These are phyloP conservation scores for Pantelozetes paolii DNA, from an alignment of 2,888 invertebrate species.

Conservation along the genomic window DNA sequence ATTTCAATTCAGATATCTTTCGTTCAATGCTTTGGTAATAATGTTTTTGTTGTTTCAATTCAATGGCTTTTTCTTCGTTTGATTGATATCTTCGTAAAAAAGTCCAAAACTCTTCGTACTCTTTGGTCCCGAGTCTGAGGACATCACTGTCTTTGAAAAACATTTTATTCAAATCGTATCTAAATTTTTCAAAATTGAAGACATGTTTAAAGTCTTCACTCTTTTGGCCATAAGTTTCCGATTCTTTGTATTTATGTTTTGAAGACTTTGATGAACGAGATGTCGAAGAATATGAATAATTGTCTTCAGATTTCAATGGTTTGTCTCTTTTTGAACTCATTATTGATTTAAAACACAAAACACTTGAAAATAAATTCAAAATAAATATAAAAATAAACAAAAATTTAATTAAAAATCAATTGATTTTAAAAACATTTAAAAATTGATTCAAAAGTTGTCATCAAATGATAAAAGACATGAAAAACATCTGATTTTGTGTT, in stretches of 20 bases:
- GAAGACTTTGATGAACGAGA: constrained; percentile 3
- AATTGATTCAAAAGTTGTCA: background rate
- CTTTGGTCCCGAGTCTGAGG: constrained; percentile 43
- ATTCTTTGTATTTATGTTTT: background rate
- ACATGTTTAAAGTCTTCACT: constrained; percentile 9
- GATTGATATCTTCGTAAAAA: constrained; percentile 46
- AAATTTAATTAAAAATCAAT: too few relatives aligned
- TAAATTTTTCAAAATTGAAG: constrained; percentile 29
- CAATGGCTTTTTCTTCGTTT: constrained; percentile 41
- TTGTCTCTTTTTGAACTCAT: background rate
- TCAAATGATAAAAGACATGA: too few relatives aligned
- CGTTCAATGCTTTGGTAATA: constrained; percentile 18
- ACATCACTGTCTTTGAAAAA: constrained; percentile 45
- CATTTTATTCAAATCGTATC: constrained; percentile 44
- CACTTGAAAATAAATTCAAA: background rate
- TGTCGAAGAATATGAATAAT: constrained; percentile 5
- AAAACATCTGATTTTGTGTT: too few relatives aligned
- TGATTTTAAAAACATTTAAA: too few relatives aligned
- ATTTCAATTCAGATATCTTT: constrained; percentile 8
- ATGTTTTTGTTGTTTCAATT: constrained; percentile 38
- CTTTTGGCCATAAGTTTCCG: background rate
- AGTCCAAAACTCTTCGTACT: constrained; percentile 47
- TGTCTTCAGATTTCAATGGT: background rate
- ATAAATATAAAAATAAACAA: background rate
- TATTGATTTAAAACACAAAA: background rate